Percentiles rank a stretch among this genome's conserved stretches.
Evolutionary conservation across 2,888 invertebrate species (phyloP).

Genomic region (Eupithecia centaureata): DNA sequence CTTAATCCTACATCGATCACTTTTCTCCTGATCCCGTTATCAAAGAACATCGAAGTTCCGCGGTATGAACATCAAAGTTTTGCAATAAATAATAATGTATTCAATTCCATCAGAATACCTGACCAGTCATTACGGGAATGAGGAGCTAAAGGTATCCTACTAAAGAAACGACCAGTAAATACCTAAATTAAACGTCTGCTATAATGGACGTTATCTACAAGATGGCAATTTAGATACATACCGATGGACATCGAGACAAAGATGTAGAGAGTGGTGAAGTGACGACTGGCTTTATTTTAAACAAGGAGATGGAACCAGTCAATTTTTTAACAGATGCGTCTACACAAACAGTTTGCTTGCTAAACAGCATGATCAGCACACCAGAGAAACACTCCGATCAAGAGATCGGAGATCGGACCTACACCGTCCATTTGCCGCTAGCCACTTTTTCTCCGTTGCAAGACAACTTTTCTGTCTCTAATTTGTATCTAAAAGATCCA

Average conservation of each 20-base stretch:
- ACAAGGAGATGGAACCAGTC: neutral
- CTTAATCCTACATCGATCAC: neutral
- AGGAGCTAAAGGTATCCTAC: conserved; percentile 40
- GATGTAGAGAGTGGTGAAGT: conserved; percentile 16
- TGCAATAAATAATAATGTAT: conserved; percentile 16
- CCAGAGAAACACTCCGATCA: neutral
- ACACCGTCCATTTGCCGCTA: neutral
- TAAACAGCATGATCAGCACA: neutral
- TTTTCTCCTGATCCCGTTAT: neutral
- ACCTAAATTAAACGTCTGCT: conserved; percentile 64
- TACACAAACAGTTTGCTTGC: neutral
- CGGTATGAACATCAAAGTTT: neutral
- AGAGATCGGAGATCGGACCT: no score
- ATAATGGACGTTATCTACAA: conserved; percentile 66
- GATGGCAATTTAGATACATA: conserved; percentile 67
- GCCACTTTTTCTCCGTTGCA: neutral
- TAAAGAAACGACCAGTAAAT: conserved; percentile 57
- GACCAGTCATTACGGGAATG: conserved; percentile 24
- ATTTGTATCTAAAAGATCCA: neutral
- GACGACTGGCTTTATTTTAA: neutral
- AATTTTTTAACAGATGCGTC: neutral
- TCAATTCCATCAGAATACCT: conserved; percentile 23
- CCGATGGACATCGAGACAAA: conserved; percentile 46
- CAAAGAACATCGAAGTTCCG: neutral
- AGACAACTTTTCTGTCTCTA: neutral